These are phyloP conservation scores for Lasius platythorax DNA, from an alignment of 2,888 invertebrate species.

Conservation along the genomic window DNA sequence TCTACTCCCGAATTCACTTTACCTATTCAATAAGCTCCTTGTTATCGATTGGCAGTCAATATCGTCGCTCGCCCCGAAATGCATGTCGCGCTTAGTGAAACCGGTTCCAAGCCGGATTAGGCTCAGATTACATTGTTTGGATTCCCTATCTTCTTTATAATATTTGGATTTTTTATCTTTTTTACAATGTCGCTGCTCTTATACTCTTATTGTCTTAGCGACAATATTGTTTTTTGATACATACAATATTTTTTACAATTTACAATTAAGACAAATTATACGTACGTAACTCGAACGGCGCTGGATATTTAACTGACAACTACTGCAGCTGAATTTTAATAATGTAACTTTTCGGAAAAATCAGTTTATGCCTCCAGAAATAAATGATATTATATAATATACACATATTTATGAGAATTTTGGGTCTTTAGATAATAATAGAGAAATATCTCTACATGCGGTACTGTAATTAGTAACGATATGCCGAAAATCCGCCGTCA, in stretches of 20 bases:
- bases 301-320: neutral
- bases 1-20: constrained; percentile 38
- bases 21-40: constrained; percentile 47
- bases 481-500: constrained; percentile 35
- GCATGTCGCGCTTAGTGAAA: constrained; percentile 17
- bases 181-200: neutral
- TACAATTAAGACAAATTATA: neutral
- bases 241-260: neutral
- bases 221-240: neutral
- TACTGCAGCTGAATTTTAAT: neutral
- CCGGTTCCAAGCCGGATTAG: constrained; percentile 18
- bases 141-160: neutral
- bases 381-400: neutral
- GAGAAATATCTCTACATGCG: neutral
- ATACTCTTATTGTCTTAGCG: neutral
- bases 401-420: neutral
- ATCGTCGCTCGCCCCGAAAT: neutral
- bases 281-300: neutral
- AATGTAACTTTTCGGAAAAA: neutral
- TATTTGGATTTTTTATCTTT: neutral
- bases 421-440: neutral
- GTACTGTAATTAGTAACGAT: constrained; percentile 27
- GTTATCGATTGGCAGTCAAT: constrained; percentile 50
- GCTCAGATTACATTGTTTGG: constrained; percentile 29
- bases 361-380: neutral